phyloP scores from a whole-genome alignment of 2,797 vertebrate genomes.

The Vultur gryphus region DNA sequence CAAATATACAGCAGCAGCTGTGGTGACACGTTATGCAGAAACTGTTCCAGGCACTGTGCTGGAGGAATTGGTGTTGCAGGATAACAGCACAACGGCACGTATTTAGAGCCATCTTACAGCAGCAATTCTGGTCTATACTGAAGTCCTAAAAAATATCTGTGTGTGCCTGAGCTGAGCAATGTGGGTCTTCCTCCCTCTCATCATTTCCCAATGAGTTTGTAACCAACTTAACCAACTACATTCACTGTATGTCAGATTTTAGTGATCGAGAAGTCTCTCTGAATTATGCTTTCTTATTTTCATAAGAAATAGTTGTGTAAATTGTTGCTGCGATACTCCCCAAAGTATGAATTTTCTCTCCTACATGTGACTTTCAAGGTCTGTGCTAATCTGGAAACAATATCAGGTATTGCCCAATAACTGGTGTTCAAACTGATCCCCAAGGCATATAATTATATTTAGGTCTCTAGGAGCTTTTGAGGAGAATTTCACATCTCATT shows the following conservation, averaged over 20 bases:
- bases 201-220: background rate
- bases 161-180: background rate
- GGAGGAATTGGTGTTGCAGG: background rate
- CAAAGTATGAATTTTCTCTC: background rate
- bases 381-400: background rate
- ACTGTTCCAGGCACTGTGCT: background rate
- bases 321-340: background rate
- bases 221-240: background rate
- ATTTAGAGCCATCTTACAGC: background rate
- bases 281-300: background rate
- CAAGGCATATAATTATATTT: background rate
- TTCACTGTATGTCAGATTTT: background rate
- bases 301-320: background rate
- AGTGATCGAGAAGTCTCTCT: background rate
- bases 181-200: background rate
- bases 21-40: background rate
- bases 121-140: background rate
- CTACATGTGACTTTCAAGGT: background rate
- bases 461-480: background rate
- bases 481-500: background rate
- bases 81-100: background rate
- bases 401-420: background rate
- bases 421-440: background rate
- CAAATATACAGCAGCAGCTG: conserved; percentile 12
- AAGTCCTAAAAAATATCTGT: background rate